Evolutionary conservation across 2,797 vertebrate genomes (phyloP), one percentile per base, ranked within the genome.

Genomic region (Chelidonichthys spinosus): DNA sequence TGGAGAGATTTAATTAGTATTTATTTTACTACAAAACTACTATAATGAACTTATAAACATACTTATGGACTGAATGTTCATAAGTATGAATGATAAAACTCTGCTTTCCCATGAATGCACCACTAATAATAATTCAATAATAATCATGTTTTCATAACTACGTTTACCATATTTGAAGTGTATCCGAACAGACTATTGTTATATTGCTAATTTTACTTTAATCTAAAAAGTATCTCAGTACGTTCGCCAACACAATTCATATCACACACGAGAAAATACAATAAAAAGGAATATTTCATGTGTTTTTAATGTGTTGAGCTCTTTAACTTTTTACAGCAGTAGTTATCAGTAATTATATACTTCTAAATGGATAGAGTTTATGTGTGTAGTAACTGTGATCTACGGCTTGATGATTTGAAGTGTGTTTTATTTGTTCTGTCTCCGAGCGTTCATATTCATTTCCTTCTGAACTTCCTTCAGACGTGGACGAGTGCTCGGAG

Each of bases 401-500:
- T n/a, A 53, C 37, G 17, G 32, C 55, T 64, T 46, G n/a, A 25
- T 25, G 44, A 69, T 83, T 72, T 71, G 40, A 72, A 70, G 67
- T 40, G 11, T 59, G n/a, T 56, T 17, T 47, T 10, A 69, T 84
- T 85, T 82, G 69, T 63, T 76, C 69, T 66, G 70, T 77, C 55
- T 74, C n/a, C n/a, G n/a, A n/a, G n/a, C n/a, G n/a, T n/a, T n/a
- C n/a, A n/a, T 74, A 72, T 79, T 81, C 67, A 82, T 69, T 83
- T 47, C 68, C 43, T 61, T 74, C 63, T 68, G 52, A 77, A 32
- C 15, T 25, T 71, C 4, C 87, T 54, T 55, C 94, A 99, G 98
- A 99, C 89, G 96, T 99, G 92, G 97, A 99, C 0, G 97, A 99
- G 90, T 99, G 98, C 86, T 95, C 95, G 0, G 97, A 98, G 83